These are phyloP conservation scores for Fragariocoptes setiger DNA, from an alignment of 1,140 invertebrate genomes.

Conservation along the genomic window DNA sequence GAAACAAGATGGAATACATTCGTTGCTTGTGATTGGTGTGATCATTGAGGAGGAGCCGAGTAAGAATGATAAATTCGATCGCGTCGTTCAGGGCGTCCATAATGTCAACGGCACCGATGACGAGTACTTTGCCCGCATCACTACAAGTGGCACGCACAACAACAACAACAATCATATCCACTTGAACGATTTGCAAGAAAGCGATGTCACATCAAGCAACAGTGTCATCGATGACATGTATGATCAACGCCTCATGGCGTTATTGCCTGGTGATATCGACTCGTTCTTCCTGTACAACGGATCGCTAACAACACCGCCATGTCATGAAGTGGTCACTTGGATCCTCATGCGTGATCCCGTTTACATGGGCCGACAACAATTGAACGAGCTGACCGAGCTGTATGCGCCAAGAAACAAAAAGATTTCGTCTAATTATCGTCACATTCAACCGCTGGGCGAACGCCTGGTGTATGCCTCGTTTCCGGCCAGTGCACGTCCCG, in stretches of 20 bases:
- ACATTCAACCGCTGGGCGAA: not conserved
- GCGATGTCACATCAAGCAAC: too few species aligned
- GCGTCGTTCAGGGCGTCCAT: not conserved
- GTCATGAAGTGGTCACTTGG: slow-evolving; percentile 58
- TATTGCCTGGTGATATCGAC: too few species aligned
- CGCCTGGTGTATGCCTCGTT: not conserved
- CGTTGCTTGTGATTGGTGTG: not conserved
- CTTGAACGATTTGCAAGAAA: too few species aligned
- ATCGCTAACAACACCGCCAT: slow-evolving; percentile 65
- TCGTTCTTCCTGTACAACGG: too few species aligned
- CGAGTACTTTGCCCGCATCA: not conserved
- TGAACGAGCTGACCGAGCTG: too few species aligned
- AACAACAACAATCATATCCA: too few species aligned
- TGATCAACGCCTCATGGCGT: too few species aligned
- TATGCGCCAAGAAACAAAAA: too few species aligned
- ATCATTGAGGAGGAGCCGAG: not conserved
- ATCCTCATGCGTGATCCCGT: too few species aligned
- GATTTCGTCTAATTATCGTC: not conserved
- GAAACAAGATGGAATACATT: not conserved
- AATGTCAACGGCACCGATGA: not conserved
- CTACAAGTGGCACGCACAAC: not conserved
- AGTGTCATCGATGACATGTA: too few species aligned
- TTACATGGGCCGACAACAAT: too few species aligned
- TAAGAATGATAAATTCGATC: not conserved
- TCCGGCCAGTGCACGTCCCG: not conserved